Percentiles rank a stretch among this genome's conserved stretches.
Evolutionary conservation across 2,113 vertebrate species (phyloP).

Genomic region (Geothlypis trichas): DNA sequence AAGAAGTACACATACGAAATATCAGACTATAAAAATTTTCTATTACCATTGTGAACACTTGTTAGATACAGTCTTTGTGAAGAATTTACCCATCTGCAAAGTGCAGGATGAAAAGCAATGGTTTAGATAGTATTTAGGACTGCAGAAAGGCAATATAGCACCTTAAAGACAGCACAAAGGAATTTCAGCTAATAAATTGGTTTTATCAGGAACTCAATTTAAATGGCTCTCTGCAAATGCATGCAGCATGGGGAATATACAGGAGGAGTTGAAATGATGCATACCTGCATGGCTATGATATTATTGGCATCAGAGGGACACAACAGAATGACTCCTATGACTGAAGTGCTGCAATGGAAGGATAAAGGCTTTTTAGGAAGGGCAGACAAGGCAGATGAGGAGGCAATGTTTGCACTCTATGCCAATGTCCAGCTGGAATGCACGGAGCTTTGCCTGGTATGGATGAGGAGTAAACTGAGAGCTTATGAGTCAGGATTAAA

Average conservation of each 20-base stretch:
- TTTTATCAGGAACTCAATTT: not conserved
- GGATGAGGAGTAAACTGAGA: not conserved
- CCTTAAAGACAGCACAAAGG: not conserved
- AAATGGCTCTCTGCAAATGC: not conserved
- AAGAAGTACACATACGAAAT: not conserved
- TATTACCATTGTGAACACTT: not conserved
- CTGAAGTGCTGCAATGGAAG: not conserved
- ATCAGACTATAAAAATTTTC: not conserved
- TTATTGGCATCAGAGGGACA: not conserved
- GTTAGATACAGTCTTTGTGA: not conserved
- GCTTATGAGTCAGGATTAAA: not conserved
- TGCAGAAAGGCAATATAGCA: not conserved
- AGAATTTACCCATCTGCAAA: not conserved
- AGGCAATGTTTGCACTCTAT: not conserved
- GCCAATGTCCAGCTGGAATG: not conserved
- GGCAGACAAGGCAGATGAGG: not conserved
- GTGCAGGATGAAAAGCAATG: not conserved
- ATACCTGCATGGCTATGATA: not conserved
- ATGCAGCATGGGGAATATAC: not conserved
- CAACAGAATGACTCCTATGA: not conserved
- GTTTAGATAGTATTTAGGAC: not conserved
- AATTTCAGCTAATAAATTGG: not conserved
- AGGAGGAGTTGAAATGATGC: not conserved
- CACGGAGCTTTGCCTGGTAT: not conserved
- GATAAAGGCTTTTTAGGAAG: not conserved